Evolutionary conservation across 2,113 vertebrate species (phyloP), one percentile per base, ranked within the genome.

Genomic region (Aptenodytes patagonicus): DNA sequence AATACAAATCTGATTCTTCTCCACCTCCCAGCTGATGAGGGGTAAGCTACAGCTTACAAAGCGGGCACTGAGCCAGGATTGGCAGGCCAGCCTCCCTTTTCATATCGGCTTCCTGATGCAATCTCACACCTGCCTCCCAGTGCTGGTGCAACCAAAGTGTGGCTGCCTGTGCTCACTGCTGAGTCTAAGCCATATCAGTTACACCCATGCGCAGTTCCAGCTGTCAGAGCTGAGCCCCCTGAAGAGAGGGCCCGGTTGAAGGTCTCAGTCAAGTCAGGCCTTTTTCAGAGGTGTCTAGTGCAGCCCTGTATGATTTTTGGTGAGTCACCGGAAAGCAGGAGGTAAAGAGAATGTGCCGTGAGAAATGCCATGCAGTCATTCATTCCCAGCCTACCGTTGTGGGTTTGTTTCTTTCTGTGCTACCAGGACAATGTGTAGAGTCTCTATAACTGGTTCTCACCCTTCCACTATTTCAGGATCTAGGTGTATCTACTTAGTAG

Each of bases 391-490:
- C 86, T 93, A 1, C 47, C 1, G 0, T 6, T 80, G 65, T 21
- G 44, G 36, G 20, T 85, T 94, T 84, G 46, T 70, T 88, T 93
- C 87, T 76, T 40, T 82, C 89, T 29, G 29, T 54, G 81, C 95
- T 79, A 54, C 75, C 54, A 58, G 81, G 87, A 76, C 46, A 73
- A 32, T 69, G 32, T 38, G 38, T 11, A 32, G 60, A 96, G 78
- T 77, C 64, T 88, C 79, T 81, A 9, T 87, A 91, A 58, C 82
- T 91, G 62, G 87, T 97, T 97, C 95, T 96, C 93, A 91, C 95
- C 87, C 71, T 60, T 91, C 94, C 93, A 93, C 97, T 97, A 70
- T 94, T 96, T 97, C 97, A 95, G 93, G 95, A 96, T 96, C 94
- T 90, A 95, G 94, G 96, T 96, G 95, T 96, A 96, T 88, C 91